These are phyloP conservation scores for Aviceda subcristata DNA, from an alignment of 2,113 vertebrate species.

Conservation along the genomic window DNA sequence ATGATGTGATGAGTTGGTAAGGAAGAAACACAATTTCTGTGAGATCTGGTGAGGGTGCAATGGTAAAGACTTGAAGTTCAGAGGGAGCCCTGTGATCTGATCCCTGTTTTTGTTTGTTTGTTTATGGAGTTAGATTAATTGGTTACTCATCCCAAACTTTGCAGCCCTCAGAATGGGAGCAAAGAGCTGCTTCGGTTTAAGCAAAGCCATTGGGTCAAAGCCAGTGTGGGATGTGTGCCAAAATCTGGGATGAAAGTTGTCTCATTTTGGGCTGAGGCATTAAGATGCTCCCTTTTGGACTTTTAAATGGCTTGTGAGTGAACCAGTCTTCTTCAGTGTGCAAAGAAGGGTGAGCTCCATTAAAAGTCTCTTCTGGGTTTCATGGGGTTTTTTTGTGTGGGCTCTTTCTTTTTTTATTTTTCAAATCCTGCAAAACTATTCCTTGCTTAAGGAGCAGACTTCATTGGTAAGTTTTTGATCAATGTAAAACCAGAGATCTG, in stretches of 20 bases:
- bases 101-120: not conserved
- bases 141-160: not conserved
- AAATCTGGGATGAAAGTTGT: not conserved
- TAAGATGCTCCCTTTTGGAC: not conserved
- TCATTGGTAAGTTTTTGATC: not conserved
- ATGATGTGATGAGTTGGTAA: not conserved
- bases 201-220: not conserved
- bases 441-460: not conserved
- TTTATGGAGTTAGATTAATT: not conserved
- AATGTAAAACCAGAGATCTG: not conserved
- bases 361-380: not conserved
- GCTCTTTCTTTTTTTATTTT: not conserved
- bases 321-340: not conserved
- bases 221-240: not conserved
- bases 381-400: accelerated
- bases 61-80: not conserved
- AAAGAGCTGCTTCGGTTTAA: not conserved
- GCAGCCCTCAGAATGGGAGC: not conserved
- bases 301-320: not conserved
- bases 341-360: not conserved
- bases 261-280: not conserved
- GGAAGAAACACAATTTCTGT: not conserved
- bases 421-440: not conserved
- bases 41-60: not conserved
- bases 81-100: not conserved